Base-by-base conservation (phyloP, 1,140 invertebrate genomes). In the Telenomus remus region DNA sequence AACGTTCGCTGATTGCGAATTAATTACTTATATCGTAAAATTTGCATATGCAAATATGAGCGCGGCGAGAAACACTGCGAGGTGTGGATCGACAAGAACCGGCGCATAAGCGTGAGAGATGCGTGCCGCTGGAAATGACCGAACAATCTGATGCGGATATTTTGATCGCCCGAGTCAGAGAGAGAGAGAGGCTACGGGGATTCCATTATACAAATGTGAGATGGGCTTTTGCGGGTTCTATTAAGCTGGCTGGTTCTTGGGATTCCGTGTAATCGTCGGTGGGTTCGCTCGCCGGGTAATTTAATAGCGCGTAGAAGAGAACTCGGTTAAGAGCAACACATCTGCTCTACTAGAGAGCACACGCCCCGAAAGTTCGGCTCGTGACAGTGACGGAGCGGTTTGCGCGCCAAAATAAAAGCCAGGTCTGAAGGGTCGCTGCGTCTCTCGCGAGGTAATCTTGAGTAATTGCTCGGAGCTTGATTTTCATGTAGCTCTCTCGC, bases 21-120 rank as follows among this genome's bases (percentile, higher is more conserved):
- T 86, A 87, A 87, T 86, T 87, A 85, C 84, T 85, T 86, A 83
- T 86, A 87, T 86, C 82, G 68, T 55, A 15, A 35, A 13, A 86
- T 87, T 86, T 85, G 82, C 85, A 87, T 87, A 86, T 87, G 85
- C 80, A 86, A 86, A 86, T 85, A 47, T 61, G 6, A 60, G 54
- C 70, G 69, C 43, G 48, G 44, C 50, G 60, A 74, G 78, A 79
- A 68, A 79, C 53, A 66, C 61, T 64, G 64, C 59, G 35, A 61
- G 59, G 64, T 64, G 49, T 49, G 27, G 61, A 69, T 73, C 69
- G 73, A 71, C 49, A 71, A 69, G 63, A 79, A 63, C 19, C 47
- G 57, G 43, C 44, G 47, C 49, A 59, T 13, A 55, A 42, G 47
- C 50, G 57, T 63, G 55, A 54, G 51, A 68, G 49, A 49, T 50